Conservation (phyloP, 2,113 vertebrate genomes). For the Dendrocopos noguchii region DNA sequence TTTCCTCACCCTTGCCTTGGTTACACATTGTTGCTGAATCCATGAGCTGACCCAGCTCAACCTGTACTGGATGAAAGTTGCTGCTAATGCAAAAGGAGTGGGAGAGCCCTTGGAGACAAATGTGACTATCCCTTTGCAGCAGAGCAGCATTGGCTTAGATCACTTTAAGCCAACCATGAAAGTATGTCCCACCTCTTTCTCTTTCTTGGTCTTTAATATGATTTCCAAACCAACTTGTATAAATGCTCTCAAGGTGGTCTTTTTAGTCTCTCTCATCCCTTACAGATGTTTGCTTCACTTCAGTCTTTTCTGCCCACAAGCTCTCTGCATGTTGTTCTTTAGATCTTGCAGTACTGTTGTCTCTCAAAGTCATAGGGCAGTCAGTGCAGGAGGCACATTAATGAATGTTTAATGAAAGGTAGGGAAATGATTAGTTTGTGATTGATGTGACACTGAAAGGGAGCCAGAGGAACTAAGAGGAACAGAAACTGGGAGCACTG, state of each 20-base stretch:
- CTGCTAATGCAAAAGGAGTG: neutral
- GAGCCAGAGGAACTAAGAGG: neutral
- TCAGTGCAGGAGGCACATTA: neutral
- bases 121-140: fast-evolving
- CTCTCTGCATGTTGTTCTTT: neutral
- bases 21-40: neutral
- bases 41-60: neutral
- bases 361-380: neutral
- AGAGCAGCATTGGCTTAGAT: neutral
- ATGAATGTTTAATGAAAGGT: fast-evolving
- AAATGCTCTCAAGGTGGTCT: fast-evolving
- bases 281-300: neutral
- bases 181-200: neutral
- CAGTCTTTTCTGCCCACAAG: neutral
- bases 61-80: neutral
- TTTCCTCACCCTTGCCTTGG: neutral
- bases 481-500: neutral
- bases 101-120: neutral
- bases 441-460: neutral
- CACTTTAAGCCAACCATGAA: neutral
- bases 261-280: neutral
- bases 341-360: neutral
- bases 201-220: neutral
- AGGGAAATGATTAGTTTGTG: neutral
- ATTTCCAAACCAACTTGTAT: neutral